A percentile compares a stretch with the other conserved stretches of the same genome.
These are phyloP conservation scores for Spea multiplicata DNA, from an alignment of 2,113 vertebrate genomes.

Conservation along the genomic window DNA sequence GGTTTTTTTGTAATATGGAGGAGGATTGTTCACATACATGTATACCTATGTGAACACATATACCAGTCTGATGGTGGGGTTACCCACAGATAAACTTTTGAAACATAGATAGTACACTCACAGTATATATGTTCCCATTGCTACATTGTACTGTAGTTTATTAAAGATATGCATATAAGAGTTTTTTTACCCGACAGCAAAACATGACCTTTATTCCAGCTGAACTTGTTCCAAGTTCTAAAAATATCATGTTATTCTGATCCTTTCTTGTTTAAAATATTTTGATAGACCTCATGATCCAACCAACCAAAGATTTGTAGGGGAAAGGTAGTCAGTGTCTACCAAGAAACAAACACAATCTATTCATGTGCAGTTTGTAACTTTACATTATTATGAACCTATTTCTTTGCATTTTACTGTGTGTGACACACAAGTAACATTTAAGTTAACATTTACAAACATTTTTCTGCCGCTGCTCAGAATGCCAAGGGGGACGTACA, in stretches of 20 bases:
- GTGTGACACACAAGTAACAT: background rate
- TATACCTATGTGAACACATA: too few species aligned
- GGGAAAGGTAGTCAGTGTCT: conserved; percentile 18
- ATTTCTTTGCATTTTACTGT: background rate
- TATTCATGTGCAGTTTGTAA: background rate
- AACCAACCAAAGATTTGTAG: conserved; percentile 11
- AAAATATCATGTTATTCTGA: conserved; percentile 17
- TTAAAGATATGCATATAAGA: too few species aligned
- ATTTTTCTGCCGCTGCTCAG: background rate
- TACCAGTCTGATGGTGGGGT: too few species aligned
- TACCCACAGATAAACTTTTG: too few species aligned
- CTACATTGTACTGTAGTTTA: too few species aligned
- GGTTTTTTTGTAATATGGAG: too few species aligned
- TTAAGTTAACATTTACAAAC: background rate
- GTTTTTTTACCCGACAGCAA: background rate
- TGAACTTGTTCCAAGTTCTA: conserved; percentile 16
- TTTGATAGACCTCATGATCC: background rate
- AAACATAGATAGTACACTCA: too few species aligned
- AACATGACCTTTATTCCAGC: conserved; percentile 32
- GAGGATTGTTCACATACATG: too few species aligned
- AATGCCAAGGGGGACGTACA: background rate
- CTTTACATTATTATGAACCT: background rate
- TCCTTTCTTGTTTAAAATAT: background rate
- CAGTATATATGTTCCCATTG: too few species aligned
- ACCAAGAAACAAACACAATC: background rate